Evolutionary conservation across 1,140 invertebrate genomes (phyloP).

Genomic region (Neotoxoptera formosana): DNA sequence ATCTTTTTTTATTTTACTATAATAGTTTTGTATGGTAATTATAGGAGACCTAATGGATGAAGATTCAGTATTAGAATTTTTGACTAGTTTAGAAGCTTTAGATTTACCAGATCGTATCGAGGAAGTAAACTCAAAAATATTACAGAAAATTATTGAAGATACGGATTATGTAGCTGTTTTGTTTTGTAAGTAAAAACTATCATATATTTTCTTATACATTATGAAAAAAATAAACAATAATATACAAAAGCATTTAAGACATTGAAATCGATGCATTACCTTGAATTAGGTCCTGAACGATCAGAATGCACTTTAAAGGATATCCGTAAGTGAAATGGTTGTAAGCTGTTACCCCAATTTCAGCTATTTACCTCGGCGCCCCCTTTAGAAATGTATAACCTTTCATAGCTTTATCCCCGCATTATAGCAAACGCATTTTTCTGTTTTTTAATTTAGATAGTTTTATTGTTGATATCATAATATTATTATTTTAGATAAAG

Average conservation of each 20-base stretch:
- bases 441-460: not conserved
- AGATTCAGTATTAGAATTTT: conserved; percentile 89
- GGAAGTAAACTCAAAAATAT: conserved; percentile 91
- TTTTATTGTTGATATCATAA: not conserved
- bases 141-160: conserved; percentile 90
- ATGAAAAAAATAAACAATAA: not conserved
- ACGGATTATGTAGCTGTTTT: conserved; percentile 91
- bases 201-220: not conserved
- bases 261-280: conserved; percentile 5
- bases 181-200: conserved; percentile 83
- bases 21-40: not conserved
- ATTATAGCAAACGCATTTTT: not conserved
- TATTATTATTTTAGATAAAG: conserved; percentile 77
- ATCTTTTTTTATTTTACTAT: conserved; percentile 1
- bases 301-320: conserved; percentile 55
- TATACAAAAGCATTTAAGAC: not conserved
- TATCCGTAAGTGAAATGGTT: conserved; percentile 54
- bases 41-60: conserved; percentile 95
- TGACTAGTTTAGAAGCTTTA: conserved; percentile 93
- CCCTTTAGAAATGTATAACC: conserved; percentile 35
- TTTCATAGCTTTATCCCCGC: conserved; percentile 34
- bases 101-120: conserved; percentile 94
- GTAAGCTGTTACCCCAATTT: conserved; percentile 29
- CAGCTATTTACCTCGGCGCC: conserved; percentile 2
- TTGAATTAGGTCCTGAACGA: conserved; percentile 47